phyloP scores from a whole-genome alignment of 2,888 invertebrate genomes.

The Seira musarum region DNA sequence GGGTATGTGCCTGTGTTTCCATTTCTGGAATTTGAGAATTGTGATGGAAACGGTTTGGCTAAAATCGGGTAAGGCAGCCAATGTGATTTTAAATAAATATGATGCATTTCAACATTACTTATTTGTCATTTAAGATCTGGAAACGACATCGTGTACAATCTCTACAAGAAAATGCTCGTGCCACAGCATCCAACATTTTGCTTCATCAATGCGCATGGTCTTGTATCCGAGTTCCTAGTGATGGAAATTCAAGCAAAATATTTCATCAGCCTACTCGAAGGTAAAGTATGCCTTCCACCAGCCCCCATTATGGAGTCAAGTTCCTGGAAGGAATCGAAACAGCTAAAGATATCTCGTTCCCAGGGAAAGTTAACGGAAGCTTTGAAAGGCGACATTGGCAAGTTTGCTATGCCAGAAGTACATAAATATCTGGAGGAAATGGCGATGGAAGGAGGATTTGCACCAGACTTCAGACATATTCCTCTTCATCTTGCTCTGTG shows the following conservation, averaged over 20 bases:
- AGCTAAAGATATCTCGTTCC: slow-evolving; percentile 21
- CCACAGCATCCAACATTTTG: slow-evolving; percentile 28
- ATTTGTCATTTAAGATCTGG: neutral
- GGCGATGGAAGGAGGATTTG: slow-evolving; percentile 16
- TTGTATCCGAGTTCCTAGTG: slow-evolving; percentile 37
- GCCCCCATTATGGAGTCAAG: neutral
- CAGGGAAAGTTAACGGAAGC: slow-evolving; percentile 32
- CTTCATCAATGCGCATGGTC: slow-evolving; percentile 43
- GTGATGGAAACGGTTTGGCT: too few relatives aligned
- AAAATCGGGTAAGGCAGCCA: too few relatives aligned
- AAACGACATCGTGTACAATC: neutral
- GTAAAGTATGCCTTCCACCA: slow-evolving; percentile 4
- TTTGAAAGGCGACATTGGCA: slow-evolving; percentile 11
- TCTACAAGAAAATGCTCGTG: slow-evolving; percentile 45
- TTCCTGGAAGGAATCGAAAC: neutral
- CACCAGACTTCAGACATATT: slow-evolving; percentile 19
- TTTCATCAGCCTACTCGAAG: slow-evolving; percentile 22
- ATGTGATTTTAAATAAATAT: too few relatives aligned
- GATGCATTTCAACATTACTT: too few relatives aligned
- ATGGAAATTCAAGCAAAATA: slow-evolving; percentile 27
- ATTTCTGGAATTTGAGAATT: too few relatives aligned
- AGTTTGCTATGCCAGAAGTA: slow-evolving; percentile 30
- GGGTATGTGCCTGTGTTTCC: slow-evolving; percentile 35
- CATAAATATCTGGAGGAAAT: slow-evolving; percentile 27
- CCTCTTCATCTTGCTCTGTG: slow-evolving; percentile 31